Percentiles rank a stretch among this genome's conserved stretches.
Conservation (phyloP, 2,888 invertebrate species). For the Chrysomela aeneicollis region DNA sequence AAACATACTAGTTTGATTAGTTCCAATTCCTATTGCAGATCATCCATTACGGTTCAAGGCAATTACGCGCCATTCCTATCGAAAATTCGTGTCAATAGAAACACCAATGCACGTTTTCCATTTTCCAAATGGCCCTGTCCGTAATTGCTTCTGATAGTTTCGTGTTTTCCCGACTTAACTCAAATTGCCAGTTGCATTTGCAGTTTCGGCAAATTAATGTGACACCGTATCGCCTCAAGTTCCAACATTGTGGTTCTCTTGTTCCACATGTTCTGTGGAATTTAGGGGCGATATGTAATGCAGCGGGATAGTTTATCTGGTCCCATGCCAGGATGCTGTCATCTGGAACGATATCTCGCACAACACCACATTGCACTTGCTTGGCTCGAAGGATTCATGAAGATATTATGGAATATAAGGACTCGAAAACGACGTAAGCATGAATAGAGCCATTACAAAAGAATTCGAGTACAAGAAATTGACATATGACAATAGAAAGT, state of each 20-base stretch:
- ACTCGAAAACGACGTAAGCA: too few relatives aligned
- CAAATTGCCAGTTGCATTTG: slow-evolving; percentile 24
- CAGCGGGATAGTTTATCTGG: neutral
- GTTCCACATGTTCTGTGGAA: neutral
- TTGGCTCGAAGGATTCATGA: too few relatives aligned
- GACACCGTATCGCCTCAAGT: slow-evolving; percentile 15
- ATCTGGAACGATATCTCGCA: neutral
- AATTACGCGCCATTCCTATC: too few relatives aligned
- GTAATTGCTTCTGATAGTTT: slow-evolving; percentile 35
- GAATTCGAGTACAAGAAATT: too few relatives aligned
- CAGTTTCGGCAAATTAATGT: slow-evolving; percentile 27
- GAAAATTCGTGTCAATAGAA: neutral
- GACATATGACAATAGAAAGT: too few relatives aligned
- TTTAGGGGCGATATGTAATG: too few relatives aligned
- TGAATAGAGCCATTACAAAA: too few relatives aligned
- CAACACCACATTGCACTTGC: neutral
- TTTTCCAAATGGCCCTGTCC: slow-evolving; percentile 22
- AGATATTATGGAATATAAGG: too few relatives aligned
- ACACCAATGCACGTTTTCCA: neutral
- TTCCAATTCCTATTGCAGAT: neutral
- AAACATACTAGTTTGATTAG: neutral
- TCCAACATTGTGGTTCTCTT: neutral
- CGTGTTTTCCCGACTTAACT: slow-evolving; percentile 32
- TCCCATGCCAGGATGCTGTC: neutral
- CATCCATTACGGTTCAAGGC: neutral